Evolutionary conservation across 2,797 vertebrate genomes (phyloP).

Genomic region (Hephaestus fuliginosus): DNA sequence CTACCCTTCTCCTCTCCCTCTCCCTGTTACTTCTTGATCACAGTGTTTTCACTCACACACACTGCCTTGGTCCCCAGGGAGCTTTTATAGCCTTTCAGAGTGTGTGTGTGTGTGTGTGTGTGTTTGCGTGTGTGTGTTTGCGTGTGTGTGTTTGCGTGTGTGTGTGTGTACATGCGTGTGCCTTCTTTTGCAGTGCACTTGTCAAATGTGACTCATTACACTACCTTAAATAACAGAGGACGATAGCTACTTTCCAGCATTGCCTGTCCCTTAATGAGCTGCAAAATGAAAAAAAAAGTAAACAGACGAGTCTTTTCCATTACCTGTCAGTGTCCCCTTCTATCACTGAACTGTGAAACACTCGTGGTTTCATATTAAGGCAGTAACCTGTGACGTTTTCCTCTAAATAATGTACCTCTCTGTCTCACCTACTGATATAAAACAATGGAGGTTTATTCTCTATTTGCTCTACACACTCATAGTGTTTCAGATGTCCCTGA

Average conservation of each 20-base stretch:
- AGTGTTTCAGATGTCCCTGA: background rate
- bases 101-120: constrained; percentile 22
- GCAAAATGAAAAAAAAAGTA: constrained; percentile 6
- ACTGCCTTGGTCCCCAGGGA: constrained; percentile 68
- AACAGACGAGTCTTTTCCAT: constrained; percentile 8
- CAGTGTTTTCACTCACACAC: constrained; percentile 71
- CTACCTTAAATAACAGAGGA: constrained; percentile 57
- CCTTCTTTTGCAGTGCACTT: constrained; percentile 49
- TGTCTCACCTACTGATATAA: background rate
- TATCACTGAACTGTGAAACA: background rate
- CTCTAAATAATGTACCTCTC: background rate
- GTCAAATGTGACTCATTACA: constrained; percentile 70
- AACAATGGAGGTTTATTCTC: background rate
- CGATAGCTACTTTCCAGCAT: constrained; percentile 30
- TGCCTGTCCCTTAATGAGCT: constrained; percentile 38
- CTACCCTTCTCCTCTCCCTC: constrained; percentile 35
- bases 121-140: constrained; percentile 1
- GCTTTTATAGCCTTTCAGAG: constrained; percentile 78
- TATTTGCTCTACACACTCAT: background rate
- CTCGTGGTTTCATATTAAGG: constrained; percentile 7
- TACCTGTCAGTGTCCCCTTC: constrained; percentile 14
- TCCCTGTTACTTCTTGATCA: constrained; percentile 74
- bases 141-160: constrained; percentile 11
- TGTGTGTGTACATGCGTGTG: background rate
- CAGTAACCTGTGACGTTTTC: constrained; percentile 9